Percentiles rank a stretch among this genome's conserved stretches.
Evolutionary conservation across 2,113 vertebrate genomes (phyloP).

Genomic region (Amblyornis subalaris): DNA sequence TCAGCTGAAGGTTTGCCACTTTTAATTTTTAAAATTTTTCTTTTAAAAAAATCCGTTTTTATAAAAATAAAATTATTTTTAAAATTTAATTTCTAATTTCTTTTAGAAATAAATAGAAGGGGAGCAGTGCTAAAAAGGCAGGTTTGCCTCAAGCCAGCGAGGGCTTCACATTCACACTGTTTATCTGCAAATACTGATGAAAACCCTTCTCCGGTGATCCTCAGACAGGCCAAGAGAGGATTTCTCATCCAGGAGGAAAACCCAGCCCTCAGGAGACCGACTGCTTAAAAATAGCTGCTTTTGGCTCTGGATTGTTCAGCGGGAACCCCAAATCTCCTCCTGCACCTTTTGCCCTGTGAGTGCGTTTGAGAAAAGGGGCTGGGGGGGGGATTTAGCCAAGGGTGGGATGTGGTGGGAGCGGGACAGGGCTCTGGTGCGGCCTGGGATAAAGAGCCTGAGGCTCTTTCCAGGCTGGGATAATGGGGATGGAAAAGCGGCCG

Average conservation of each 20-base stretch:
- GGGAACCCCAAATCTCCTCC: neutral
- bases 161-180: accelerated
- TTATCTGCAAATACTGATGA: accelerated
- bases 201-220: neutral
- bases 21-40: neutral
- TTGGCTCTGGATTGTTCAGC: neutral
- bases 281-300: neutral
- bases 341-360: accelerated
- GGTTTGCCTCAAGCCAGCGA: neutral
- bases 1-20: neutral
- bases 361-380: accelerated
- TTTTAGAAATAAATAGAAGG: neutral
- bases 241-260: neutral
- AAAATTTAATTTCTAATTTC: neutral
- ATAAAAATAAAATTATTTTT: neutral
- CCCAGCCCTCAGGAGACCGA: accelerated
- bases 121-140: neutral
- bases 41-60: neutral
- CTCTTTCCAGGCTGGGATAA: neutral
- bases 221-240: neutral
- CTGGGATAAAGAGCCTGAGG: no score
- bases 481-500: accelerated
- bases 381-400: accelerated
- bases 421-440: accelerated
- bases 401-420: accelerated